Evolutionary conservation across 2,113 vertebrate species (phyloP), one percentile per base, ranked within the genome.

Genomic region (Rhinogobius similis): DNA sequence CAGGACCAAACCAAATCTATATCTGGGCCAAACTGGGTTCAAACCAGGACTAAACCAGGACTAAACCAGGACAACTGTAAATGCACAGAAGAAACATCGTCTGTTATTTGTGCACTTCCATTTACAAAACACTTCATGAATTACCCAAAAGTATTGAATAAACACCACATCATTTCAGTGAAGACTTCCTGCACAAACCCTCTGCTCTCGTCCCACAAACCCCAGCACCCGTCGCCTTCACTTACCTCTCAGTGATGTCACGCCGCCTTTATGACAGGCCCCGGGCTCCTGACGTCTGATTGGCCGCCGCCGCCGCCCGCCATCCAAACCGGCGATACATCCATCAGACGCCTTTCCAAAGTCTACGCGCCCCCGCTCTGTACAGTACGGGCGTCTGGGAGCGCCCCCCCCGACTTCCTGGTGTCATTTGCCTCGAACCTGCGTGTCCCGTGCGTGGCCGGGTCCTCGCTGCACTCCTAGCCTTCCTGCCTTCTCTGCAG

Each of bases 231-330:
- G 67, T 48, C n/a, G 73, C 72, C 32, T 52, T 73, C 84, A 65
- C 89, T 87, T 89, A 90, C 89, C 89, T 86, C 77, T 65, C 55
- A 38, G 73, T 90, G 88, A 90, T 88, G 88, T 90, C 88, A 89
- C 10, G 62, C 50, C 76, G 84, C 79, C 84, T 44, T 76, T 70
- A 76, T 89, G 89, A 87, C 87, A 86, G 39, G 84, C 83, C 77
- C 75, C 61, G 26, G n/a, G 14, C 58, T 88, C 78, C 83, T 73
- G 84, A 53, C 38, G 72, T 84, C 86, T 89, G 88, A 88, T 91
- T 90, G 87, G 88, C 82, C n/a, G n/a, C n/a, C 63, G 46, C 68
- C 26, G 67, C 75, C 0, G 26, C 71, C 61, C 70, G 78, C 82
- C 80, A 73, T 81, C 82, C 80, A 64, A 65, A 75, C 26, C 72